Percentiles rank a stretch among this genome's conserved stretches.
phyloP scores from a whole-genome alignment of 2,797 vertebrate species.

The Gymnopithys bicolor region DNA sequence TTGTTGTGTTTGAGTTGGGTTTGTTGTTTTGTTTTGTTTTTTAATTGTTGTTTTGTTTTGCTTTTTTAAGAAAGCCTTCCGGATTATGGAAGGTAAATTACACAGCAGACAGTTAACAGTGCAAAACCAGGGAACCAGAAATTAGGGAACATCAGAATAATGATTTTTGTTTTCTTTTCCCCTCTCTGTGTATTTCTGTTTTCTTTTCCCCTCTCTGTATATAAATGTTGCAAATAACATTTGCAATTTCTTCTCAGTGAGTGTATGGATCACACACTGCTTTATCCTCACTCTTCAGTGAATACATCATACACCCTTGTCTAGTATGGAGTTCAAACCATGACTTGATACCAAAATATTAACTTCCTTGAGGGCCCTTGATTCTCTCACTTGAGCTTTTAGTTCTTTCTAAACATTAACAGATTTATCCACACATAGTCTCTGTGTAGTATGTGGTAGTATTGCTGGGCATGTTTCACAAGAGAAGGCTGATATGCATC shows the following conservation, averaged over 20 bases:
- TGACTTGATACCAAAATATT: not conserved
- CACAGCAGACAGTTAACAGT: not conserved
- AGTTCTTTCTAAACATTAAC: not conserved
- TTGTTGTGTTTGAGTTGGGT: not conserved
- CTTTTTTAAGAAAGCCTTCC: not conserved
- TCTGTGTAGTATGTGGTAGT: not conserved
- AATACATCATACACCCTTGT: not conserved
- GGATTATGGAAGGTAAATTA: not conserved
- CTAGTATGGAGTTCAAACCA: not conserved
- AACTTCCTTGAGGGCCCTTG: not conserved
- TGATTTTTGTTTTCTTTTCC: not conserved
- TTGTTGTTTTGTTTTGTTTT: not conserved
- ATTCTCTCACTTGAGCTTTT: not conserved
- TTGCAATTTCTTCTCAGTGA: not conserved
- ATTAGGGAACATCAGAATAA: not conserved
- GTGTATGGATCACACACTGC: not conserved
- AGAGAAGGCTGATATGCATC: not conserved
- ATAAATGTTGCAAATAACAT: not conserved
- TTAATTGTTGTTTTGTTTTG: not conserved
- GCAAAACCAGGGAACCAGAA: not conserved
- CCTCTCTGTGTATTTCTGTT: not conserved
- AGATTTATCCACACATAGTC: not conserved
- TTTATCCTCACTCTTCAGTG: not conserved
- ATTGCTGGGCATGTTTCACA: not conserved
- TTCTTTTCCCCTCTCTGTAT: not conserved